These are phyloP conservation scores for Montifringilla adamsi DNA, from an alignment of 2,113 vertebrate genomes.

Conservation along the genomic window DNA sequence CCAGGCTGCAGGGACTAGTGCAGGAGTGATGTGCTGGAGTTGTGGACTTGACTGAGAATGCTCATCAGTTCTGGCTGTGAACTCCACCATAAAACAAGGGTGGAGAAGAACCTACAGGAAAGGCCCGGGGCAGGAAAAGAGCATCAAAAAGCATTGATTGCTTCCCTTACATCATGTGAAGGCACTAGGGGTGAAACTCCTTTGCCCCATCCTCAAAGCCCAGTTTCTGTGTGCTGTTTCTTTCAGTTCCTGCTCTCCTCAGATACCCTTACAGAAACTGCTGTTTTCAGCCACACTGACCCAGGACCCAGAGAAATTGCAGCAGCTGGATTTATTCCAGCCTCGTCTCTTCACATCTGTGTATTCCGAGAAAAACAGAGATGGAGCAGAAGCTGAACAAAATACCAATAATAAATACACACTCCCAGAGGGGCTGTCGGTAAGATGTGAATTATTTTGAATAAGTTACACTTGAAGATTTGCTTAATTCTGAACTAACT, in stretches of 20 bases:
- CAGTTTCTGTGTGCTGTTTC: background rate
- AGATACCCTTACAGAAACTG: slow-evolving; percentile 91
- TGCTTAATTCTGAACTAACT: background rate
- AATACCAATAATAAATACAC: slow-evolving; percentile 69
- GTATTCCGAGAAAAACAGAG: background rate
- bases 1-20: background rate
- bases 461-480: background rate
- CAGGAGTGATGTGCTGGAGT: rapidly evolving
- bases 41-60: background rate
- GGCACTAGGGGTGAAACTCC: background rate
- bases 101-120: background rate
- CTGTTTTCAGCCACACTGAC: slow-evolving; percentile 95
- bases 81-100: background rate
- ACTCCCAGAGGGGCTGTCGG: slow-evolving; percentile 84
- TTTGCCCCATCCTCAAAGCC: background rate
- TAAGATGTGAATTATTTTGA: slow-evolving; percentile 54
- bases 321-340: slow-evolving; percentile 86
- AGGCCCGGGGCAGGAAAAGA: background rate
- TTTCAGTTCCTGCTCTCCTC: slow-evolving; percentile 79
- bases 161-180: background rate
- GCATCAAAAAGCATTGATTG: background rate
- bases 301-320: slow-evolving; percentile 91
- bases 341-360: slow-evolving; percentile 87
- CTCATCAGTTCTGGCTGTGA: background rate
- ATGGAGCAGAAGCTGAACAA: background rate